These are phyloP conservation scores for Tenodera sinensis DNA, from an alignment of 2,888 invertebrate species.

Conservation along the genomic window DNA sequence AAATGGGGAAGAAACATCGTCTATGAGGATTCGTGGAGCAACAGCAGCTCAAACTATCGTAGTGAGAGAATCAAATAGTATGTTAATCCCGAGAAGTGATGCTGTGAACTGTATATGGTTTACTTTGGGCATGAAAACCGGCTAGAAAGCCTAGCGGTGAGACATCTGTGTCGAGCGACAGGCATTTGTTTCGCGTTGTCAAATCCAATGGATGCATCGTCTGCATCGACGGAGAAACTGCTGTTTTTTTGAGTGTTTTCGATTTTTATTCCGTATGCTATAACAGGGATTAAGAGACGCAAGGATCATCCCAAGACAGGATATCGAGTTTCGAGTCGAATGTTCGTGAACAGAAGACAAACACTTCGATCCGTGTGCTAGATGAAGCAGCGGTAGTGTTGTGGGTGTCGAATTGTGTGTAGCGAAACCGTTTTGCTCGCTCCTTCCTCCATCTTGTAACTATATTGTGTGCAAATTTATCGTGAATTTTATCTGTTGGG, in stretches of 20 bases:
- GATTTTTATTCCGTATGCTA: neutral
- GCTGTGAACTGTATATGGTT: neutral
- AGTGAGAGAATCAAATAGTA: neutral
- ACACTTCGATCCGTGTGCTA: neutral
- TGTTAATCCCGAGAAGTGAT: neutral
- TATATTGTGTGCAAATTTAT: conserved; percentile 23
- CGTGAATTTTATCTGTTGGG: neutral
- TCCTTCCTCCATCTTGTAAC: conserved; percentile 26
- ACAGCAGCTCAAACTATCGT: neutral
- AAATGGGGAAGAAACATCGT: neutral
- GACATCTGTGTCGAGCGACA: neutral
- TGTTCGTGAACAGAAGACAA: neutral
- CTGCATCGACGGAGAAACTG: conserved; percentile 7
- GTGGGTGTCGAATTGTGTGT: neutral
- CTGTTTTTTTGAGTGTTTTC: conserved; percentile 6
- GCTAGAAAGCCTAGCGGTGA: neutral
- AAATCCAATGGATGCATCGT: conserved; percentile 23
- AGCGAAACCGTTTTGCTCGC: neutral
- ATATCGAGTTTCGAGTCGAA: neutral
- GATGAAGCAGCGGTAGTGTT: neutral
- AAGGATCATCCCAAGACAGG: neutral
- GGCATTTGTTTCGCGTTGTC: conserved; percentile 21
- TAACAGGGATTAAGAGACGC: neutral
- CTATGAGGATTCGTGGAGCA: neutral
- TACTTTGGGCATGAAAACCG: neutral